Base-by-base conservation (phyloP, 2,113 vertebrate genomes). In the Pyxicephalus adspersus region DNA sequence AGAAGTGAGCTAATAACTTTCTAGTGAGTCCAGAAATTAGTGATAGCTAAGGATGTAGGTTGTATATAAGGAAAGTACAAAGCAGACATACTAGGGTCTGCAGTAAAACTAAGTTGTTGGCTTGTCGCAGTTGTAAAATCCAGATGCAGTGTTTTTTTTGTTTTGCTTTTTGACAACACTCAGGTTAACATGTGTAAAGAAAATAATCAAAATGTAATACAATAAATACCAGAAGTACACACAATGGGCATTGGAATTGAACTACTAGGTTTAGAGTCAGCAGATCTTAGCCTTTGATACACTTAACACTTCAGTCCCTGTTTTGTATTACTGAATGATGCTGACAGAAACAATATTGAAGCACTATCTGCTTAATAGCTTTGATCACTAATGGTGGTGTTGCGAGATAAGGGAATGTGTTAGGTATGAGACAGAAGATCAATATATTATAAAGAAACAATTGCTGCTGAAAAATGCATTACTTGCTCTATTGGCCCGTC, bases 391-490 rank as follows among this genome's bases (percentile, higher is more conserved):
- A 52, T 61, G 54, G 66, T 79, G 77, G 64, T 79, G 77, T 79
- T 70, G 54, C 64, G 55, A 68, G 77, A 79, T 79, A 79, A 79
- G 77, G 77, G 54, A 68, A 79, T 79, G 65, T 79, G 64, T 79
- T 79, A 60, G 55, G 77, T 70, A 79, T 58, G 77, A 70, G 65
- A 65, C 65, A 68, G 64, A 79, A 70, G 64, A 79, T 79, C 77
- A 79, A 79, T 79, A 79, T 79, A 79, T 79, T 79, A 79, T 79
- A 79, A 67, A 79, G 64, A 79, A 79, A 79, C 77, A 79, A 79
- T 79, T 79, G 77, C 77, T 79, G 54, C 54, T 79, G 31, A 79
- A 79, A 73, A 79, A 79, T 79, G 77, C 77, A 79, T 79, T 79
- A 79, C 77, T 79, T 79, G 77, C 64, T 79, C 77, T 79, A 79